Evolutionary conservation across 1,140 invertebrate genomes (phyloP).

Genomic region (Pectinophora gossypiella): DNA sequence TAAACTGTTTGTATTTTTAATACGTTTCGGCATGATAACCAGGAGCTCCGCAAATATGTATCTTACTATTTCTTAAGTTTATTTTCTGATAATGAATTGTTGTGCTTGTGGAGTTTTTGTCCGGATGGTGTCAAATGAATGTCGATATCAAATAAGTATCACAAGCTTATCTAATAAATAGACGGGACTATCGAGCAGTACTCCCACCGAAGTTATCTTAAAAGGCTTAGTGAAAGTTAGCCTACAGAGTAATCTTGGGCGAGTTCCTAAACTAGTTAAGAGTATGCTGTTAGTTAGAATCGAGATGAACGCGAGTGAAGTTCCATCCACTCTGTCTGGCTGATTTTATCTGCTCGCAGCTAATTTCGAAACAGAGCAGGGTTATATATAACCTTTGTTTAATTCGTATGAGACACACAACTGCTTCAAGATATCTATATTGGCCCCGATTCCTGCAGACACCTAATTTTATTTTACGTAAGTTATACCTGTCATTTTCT

Average conservation of each 20-base stretch:
- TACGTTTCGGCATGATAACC: no score
- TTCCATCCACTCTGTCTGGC: neutral
- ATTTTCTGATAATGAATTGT: no score
- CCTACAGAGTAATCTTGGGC: conserved; percentile 7
- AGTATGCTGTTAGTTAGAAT: conserved; percentile 7
- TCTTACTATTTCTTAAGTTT: no score
- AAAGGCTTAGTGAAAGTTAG: conserved; percentile 10
- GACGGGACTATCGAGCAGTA: neutral
- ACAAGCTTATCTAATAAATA: neutral
- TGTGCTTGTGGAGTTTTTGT: no score
- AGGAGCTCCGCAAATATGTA: no score
- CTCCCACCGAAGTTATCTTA: neutral
- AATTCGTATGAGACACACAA: neutral
- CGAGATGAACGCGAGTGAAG: neutral
- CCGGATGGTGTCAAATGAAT: no score
- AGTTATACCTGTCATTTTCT: no score
- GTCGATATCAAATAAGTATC: no score
- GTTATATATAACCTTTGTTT: neutral
- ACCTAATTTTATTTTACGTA: no score
- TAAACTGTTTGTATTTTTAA: no score
- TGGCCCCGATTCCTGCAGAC: no score
- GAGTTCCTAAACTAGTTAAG: conserved; percentile 10
- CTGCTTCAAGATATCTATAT: neutral
- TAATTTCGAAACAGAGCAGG: neutral
- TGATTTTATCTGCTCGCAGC: neutral